Conservation (phyloP, 1,140 invertebrate genomes). For the Heliconius nattereri region DNA sequence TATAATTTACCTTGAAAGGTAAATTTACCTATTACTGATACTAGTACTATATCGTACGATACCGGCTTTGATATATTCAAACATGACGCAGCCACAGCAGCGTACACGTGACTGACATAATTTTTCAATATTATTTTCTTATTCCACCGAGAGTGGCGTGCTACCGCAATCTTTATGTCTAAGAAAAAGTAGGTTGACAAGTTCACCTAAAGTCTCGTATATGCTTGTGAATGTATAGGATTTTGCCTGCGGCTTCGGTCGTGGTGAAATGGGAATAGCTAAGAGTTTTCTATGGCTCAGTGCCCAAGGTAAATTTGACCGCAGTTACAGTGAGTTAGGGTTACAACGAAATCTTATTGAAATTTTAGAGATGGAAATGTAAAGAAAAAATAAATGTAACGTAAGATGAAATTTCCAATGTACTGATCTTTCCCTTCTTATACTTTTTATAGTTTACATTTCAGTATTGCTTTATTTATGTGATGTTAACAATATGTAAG, state of each 20-base stretch:
- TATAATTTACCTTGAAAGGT: not conserved
- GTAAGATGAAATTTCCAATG: too few species aligned
- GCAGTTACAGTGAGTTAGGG: not conserved
- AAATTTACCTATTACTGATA: not conserved
- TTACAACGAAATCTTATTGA: not conserved
- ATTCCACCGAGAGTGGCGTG: slow-evolving; percentile 3
- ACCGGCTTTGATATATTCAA: not conserved
- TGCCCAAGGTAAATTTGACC: too few species aligned
- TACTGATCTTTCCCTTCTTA: too few species aligned
- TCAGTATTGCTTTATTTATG: not conserved
- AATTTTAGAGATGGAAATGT: not conserved
- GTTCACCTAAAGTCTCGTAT: not conserved
- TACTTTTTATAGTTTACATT: too few species aligned
- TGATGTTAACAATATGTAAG: not conserved
- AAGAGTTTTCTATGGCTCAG: too few species aligned
- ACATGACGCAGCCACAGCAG: not conserved
- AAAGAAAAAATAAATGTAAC: too few species aligned
- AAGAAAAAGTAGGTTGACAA: slow-evolving; percentile 9
- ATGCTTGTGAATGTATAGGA: too few species aligned
- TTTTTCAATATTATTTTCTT: not conserved
- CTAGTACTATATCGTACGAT: not conserved
- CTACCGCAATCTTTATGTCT: not conserved
- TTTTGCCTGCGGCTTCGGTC: too few species aligned
- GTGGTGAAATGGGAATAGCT: too few species aligned
- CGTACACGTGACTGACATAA: slow-evolving; percentile 3